Base-by-base conservation (phyloP, 1,140 invertebrate genomes). In the Mamestra configurata region DNA sequence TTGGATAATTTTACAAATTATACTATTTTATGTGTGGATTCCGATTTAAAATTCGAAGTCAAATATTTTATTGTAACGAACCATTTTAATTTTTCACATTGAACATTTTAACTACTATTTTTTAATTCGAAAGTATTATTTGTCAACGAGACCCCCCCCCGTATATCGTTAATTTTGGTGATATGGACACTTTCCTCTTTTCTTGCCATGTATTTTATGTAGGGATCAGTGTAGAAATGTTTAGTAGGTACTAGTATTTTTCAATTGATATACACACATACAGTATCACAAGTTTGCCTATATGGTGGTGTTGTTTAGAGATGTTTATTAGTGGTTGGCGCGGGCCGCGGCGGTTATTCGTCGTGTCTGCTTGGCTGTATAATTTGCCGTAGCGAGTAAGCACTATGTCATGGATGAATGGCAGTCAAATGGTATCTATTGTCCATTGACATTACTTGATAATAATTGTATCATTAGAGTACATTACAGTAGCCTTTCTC, bases 1-100 rank as follows among this genome's bases (percentile, higher is more conserved):
- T 94, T 94, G 91, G 93, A 94, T 94, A 93, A 94, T 95, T 95
- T 95, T 95, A 95, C 93, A 95, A 94, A 93, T 95, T 93, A 94
- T 93, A 93, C 92, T 94, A 93, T 94, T 95, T 95, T 95, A 90
- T 92, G 90, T 94, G 92, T 94, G 90, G 90, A 91, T 93, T 93
- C 92, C 89, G 90, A 93, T 92, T 86, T 87, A 89, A 89, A 93
- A 93, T 90, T 91, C 89, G 89, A 82, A 90, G 85, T 89, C 89
- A 79, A 87, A 90, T 85, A 82, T 81, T 81, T 81, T 72, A 82
- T 75, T 73, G 59, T 37, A 77, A 76, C 53, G 57, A 31, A 35
- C 40, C 15, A 24, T 43, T 61, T 15, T 55, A 24, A 66, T 66
- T 77, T 61, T 77, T 61, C 55, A 61, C 40, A 59, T 53, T 59